These are phyloP conservation scores for Eupithecia subumbrata DNA, from an alignment of 2,888 invertebrate genomes.

Conservation along the genomic window DNA sequence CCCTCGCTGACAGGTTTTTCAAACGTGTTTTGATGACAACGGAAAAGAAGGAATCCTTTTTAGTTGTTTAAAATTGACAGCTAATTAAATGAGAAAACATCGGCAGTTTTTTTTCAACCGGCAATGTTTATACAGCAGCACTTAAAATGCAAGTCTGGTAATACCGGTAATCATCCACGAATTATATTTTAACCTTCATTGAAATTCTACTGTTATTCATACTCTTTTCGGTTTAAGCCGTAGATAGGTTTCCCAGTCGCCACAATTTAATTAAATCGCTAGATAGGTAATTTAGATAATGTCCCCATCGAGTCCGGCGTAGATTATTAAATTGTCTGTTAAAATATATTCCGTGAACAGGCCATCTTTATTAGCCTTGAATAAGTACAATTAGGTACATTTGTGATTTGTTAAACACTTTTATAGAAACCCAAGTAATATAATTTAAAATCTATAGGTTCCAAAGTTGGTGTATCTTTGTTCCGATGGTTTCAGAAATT, in stretches of 20 bases:
- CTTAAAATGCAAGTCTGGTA: not conserved
- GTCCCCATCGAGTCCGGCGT: slow-evolving; percentile 52
- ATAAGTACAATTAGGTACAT: not conserved
- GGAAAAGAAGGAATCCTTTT: not conserved
- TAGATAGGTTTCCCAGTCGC: slow-evolving; percentile 35
- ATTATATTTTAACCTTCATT: not conserved
- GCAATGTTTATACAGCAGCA: not conserved
- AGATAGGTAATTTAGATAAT: slow-evolving; percentile 71
- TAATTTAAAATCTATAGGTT: no score
- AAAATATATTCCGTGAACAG: slow-evolving; percentile 39
- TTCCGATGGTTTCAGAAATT: not conserved
- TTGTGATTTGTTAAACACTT: not conserved
- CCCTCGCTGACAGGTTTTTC: not conserved
- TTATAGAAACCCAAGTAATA: no score
- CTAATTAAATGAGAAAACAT: not conserved
- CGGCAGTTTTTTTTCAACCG: not conserved
- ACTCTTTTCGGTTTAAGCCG: slow-evolving; percentile 5
- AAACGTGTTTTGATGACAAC: not conserved
- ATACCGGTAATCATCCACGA: not conserved
- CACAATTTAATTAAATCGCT: slow-evolving; percentile 63
- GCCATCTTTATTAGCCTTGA: not conserved
- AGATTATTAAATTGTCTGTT: slow-evolving; percentile 62
- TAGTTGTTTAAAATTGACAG: not conserved
- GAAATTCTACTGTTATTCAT: not conserved
- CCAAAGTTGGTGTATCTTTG: no score